These are phyloP conservation scores for Artibeus lituratus DNA, from an alignment of 2,797 vertebrate species.

Conservation along the genomic window DNA sequence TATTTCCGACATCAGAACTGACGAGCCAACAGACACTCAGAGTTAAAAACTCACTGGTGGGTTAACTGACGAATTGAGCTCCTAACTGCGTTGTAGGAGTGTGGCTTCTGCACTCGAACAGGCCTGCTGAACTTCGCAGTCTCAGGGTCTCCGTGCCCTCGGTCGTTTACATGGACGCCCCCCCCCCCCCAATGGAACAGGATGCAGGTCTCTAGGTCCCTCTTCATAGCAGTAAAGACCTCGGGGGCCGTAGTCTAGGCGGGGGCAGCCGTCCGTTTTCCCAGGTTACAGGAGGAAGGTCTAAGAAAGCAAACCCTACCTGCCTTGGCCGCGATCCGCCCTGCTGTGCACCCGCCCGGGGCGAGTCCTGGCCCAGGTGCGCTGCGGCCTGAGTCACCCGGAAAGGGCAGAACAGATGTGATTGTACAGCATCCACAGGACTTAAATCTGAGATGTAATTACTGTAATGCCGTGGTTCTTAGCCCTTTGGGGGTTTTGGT, in stretches of 20 bases:
- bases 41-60: not conserved
- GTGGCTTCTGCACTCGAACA: not conserved
- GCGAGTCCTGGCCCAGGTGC: not conserved
- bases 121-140: not conserved
- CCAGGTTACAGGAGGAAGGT: not conserved
- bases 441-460: not conserved
- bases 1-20: not conserved
- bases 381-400: not conserved
- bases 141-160: not conserved
- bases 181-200: no score
- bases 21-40: not conserved
- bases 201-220: not conserved
- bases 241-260: not conserved
- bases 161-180: not conserved
- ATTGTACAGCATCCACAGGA: not conserved
- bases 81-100: not conserved
- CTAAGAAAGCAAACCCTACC: not conserved
- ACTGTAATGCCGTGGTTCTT: not conserved
- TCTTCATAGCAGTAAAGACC: not conserved
- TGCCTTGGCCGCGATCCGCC: not conserved
- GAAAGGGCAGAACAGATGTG: not conserved
- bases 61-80: not conserved
- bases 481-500: not conserved
- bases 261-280: not conserved
- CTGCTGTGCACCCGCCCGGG: not conserved